A percentile compares a stretch with the other conserved stretches of the same genome.
Conservation (phyloP, 2,888 invertebrate species). For the Ectropis crepuscularia region DNA sequence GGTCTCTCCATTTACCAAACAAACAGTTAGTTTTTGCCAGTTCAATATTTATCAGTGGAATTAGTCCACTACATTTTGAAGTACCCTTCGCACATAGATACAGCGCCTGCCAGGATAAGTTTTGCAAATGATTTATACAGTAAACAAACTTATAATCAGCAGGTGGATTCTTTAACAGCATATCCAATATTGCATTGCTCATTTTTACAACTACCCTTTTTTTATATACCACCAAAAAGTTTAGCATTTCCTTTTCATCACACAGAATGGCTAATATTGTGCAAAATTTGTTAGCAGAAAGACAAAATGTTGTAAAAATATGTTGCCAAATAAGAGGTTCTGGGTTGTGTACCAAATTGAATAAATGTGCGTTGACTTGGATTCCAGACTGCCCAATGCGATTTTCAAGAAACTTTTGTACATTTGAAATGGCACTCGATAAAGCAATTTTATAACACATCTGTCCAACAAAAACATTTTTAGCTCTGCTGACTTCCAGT, state of each 20-base stretch:
- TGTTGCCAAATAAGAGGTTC: slow-evolving; percentile 73
- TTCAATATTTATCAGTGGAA: slow-evolving; percentile 63
- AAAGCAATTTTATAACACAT: slow-evolving; percentile 80
- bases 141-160: slow-evolving; percentile 61
- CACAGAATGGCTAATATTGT: slow-evolving; percentile 72
- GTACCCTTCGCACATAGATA: slow-evolving; percentile 69
- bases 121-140: slow-evolving; percentile 78
- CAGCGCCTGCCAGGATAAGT: slow-evolving; percentile 73
- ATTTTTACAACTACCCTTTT: slow-evolving; percentile 73
- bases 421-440: slow-evolving; percentile 59
- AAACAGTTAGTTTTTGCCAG: slow-evolving; percentile 74
- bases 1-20: slow-evolving; percentile 74
- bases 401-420: slow-evolving; percentile 70
- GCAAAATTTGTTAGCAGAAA: slow-evolving; percentile 80
- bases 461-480: slow-evolving; percentile 69
- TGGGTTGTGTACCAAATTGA: slow-evolving; percentile 69
- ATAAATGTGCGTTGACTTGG: slow-evolving; percentile 72
- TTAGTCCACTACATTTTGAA: slow-evolving; percentile 65
- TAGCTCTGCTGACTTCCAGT: slow-evolving; percentile 70
- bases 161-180: slow-evolving; percentile 61
- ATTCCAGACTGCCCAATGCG: slow-evolving; percentile 76
- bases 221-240: slow-evolving; percentile 67
- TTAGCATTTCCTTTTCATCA: slow-evolving; percentile 58
- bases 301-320: slow-evolving; percentile 72
- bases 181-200: slow-evolving; percentile 67